A percentile compares a stretch with the other conserved stretches of the same genome.
Evolutionary conservation across 2,113 vertebrate species (phyloP).

Genomic region (Eulemur macaco): DNA sequence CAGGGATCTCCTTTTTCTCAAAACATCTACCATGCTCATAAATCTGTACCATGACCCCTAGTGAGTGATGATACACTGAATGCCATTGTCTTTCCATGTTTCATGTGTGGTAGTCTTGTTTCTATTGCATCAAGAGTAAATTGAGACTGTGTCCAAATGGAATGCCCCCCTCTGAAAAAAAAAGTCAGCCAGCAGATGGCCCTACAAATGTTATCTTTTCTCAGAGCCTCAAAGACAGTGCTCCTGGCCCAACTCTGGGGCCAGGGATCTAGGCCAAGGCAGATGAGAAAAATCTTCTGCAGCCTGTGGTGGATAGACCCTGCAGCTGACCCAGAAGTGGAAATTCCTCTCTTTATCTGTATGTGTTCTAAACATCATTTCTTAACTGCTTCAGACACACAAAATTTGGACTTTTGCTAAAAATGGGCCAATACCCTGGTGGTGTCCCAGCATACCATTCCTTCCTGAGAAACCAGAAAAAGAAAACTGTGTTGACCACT

Average conservation of each 20-base stretch:
- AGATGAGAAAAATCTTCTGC: slow-evolving; percentile 11
- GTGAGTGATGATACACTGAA: background rate
- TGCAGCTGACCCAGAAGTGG: background rate
- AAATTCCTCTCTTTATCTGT: background rate
- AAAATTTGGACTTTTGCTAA: slow-evolving; percentile 18
- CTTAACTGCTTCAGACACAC: background rate
- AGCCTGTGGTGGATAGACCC: background rate
- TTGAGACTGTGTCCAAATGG: background rate
- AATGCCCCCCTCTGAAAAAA: background rate
- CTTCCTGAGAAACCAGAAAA: background rate
- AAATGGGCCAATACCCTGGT: background rate
- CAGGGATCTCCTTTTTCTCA: background rate
- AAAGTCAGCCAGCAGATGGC: background rate
- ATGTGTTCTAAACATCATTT: slow-evolving; percentile 25
- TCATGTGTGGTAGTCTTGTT: background rate
- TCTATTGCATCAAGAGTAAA: slow-evolving; percentile 35
- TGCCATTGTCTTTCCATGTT: background rate
- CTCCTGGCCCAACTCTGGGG: background rate
- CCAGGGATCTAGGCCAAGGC: background rate
- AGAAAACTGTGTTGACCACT: background rate
- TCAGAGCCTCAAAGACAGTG: background rate
- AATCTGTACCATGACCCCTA: background rate
- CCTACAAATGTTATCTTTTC: background rate
- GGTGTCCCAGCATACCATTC: background rate
- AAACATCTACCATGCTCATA: background rate